phyloP scores from a whole-genome alignment of 2,888 invertebrate genomes.

The Drosophila prostipennis region DNA sequence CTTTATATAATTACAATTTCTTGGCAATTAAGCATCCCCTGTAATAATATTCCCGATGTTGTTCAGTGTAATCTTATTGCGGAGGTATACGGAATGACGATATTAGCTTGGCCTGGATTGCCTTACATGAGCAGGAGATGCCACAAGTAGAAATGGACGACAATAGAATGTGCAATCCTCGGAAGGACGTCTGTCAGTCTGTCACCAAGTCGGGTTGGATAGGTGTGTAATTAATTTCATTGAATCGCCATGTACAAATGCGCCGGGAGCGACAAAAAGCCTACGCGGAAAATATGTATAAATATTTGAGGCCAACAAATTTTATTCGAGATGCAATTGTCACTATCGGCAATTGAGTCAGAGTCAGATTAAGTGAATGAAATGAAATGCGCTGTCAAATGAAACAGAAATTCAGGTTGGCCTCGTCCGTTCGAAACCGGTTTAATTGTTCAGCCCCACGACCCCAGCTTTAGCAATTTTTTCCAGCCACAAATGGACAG shows the following conservation, averaged over 20 bases:
- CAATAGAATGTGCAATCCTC: constrained; percentile 54
- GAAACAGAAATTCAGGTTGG: constrained; percentile 28
- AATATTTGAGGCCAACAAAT: constrained; percentile 51
- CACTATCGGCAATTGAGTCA: constrained; percentile 54
- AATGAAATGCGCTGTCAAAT: constrained; percentile 40
- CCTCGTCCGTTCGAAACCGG: constrained; percentile 7
- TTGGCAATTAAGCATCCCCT: neutral
- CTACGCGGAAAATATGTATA: constrained; percentile 1
- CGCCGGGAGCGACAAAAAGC: neutral
- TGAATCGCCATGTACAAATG: constrained; percentile 32
- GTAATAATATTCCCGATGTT: neutral
- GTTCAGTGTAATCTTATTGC: constrained; percentile 52
- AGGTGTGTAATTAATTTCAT: constrained; percentile 71
- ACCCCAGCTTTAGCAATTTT: constrained; percentile 14
- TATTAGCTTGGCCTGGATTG: constrained; percentile 52
- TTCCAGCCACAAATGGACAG: constrained; percentile 6
- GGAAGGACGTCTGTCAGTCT: constrained; percentile 27
- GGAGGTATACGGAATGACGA: constrained; percentile 53
- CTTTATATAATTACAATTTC: neutral
- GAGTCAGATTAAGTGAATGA: constrained; percentile 27
- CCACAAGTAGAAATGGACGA: constrained; percentile 10
- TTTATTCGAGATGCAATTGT: constrained; percentile 55
- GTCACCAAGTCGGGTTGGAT: constrained; percentile 38
- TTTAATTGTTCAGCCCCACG: constrained; percentile 55
- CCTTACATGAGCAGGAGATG: constrained; percentile 57